phyloP scores from a whole-genome alignment of 2,113 vertebrate species.

The Sitta europaea region DNA sequence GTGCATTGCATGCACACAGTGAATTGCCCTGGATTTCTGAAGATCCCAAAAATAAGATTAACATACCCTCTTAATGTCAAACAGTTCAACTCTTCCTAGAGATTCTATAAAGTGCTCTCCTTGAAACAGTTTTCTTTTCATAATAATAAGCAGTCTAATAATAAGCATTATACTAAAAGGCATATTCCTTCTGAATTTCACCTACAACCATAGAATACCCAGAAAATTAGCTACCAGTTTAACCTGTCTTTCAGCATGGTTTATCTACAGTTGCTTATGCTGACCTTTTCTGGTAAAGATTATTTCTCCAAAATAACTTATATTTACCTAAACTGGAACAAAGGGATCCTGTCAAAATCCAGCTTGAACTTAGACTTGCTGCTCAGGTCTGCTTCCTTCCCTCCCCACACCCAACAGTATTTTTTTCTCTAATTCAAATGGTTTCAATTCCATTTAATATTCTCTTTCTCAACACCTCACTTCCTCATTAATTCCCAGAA shows the following conservation, averaged over 20 bases:
- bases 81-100: neutral
- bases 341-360: neutral
- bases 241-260: neutral
- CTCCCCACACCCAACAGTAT: neutral
- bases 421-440: neutral
- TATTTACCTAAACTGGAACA: neutral
- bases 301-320: neutral
- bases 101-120: neutral
- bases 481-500: constrained; percentile 3
- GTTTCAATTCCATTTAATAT: constrained; percentile 15
- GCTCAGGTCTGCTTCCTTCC: neutral
- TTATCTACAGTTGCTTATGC: neutral
- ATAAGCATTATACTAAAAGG: neutral
- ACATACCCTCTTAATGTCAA: neutral
- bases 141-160: neutral
- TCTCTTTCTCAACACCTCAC: neutral
- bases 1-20: neutral
- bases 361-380: neutral
- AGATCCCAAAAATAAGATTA: neutral
- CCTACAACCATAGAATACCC: neutral
- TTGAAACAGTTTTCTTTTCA: neutral
- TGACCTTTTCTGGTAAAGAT: neutral
- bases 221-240: neutral
- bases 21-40: neutral
- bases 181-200: neutral